phyloP scores from a whole-genome alignment of 2,797 vertebrate genomes.

The Acanthis flammea region DNA sequence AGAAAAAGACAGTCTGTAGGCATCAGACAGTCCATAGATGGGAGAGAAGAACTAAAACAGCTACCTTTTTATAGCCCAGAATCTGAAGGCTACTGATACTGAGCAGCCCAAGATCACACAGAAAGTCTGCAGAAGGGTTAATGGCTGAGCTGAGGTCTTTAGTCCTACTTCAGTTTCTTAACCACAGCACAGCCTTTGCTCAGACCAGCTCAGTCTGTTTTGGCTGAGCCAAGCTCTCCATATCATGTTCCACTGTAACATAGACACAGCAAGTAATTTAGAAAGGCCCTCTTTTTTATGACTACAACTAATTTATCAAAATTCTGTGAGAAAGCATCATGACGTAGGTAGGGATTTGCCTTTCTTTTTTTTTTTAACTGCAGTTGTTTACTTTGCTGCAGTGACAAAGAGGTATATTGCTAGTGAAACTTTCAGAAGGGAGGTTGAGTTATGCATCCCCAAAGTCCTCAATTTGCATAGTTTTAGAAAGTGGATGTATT shows the following conservation, averaged over 20 bases:
- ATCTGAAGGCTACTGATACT: neutral
- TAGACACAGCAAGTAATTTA: neutral
- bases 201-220: neutral
- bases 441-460: constrained; percentile 53
- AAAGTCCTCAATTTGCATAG: constrained; percentile 56
- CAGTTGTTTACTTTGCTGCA: constrained; percentile 6
- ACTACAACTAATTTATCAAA: constrained; percentile 3
- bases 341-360: constrained; percentile 19
- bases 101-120: neutral
- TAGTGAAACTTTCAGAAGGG: constrained; percentile 46
- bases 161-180: neutral
- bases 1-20: neutral
- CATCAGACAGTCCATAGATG: neutral
- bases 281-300: neutral
- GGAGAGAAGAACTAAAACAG: neutral
- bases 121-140: neutral
- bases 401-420: constrained; percentile 44
- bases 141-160: neutral
- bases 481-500: constrained; percentile 64
- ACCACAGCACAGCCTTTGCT: neutral
- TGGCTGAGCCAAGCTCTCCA: neutral
- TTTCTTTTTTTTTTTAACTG: neutral
- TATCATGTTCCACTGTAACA: neutral
- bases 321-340: neutral
- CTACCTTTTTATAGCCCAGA: neutral